Percentiles rank a stretch among this genome's conserved stretches.
These are phyloP conservation scores for Bombus vancouverensis DNA, from an alignment of 1,140 invertebrate species.

Conservation along the genomic window DNA sequence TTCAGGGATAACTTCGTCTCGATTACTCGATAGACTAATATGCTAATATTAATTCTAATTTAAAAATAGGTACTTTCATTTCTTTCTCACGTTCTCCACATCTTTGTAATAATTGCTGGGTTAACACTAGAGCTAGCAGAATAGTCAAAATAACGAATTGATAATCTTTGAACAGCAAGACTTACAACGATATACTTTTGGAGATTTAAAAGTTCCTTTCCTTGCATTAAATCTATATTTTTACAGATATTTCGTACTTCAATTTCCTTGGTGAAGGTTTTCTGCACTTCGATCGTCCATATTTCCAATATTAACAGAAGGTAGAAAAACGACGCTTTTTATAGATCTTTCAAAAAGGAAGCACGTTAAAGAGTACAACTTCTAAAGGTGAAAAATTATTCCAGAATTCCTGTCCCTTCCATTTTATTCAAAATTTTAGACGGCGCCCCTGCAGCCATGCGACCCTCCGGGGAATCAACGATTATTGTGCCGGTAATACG, in stretches of 20 bases:
- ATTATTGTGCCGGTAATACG: constrained; percentile 43
- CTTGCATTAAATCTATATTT: too few species aligned
- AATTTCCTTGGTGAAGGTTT: background rate
- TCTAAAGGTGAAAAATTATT: background rate
- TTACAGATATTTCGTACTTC: too few species aligned
- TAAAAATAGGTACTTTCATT: too few species aligned
- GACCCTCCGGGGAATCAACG: constrained; percentile 35
- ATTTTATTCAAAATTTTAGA: constrained; percentile 28
- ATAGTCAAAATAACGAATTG: background rate
- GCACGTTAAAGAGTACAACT: too few species aligned
- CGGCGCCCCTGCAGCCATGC: background rate
- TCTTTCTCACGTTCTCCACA: too few species aligned
- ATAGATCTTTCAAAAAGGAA: background rate
- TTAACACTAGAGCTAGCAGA: background rate
- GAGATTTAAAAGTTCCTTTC: too few species aligned
- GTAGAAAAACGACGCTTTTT: background rate
- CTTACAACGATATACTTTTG: too few species aligned
- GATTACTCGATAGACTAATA: background rate
- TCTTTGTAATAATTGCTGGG: too few species aligned
- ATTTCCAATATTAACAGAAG: background rate
- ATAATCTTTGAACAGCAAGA: too few species aligned
- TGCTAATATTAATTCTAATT: too few species aligned
- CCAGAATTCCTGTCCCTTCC: background rate
- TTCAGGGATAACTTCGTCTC: background rate
- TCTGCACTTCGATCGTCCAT: background rate